Evolutionary conservation across 2,113 vertebrate genomes (phyloP), one percentile per base, ranked within the genome.

Genomic region (Malurus elegans): DNA sequence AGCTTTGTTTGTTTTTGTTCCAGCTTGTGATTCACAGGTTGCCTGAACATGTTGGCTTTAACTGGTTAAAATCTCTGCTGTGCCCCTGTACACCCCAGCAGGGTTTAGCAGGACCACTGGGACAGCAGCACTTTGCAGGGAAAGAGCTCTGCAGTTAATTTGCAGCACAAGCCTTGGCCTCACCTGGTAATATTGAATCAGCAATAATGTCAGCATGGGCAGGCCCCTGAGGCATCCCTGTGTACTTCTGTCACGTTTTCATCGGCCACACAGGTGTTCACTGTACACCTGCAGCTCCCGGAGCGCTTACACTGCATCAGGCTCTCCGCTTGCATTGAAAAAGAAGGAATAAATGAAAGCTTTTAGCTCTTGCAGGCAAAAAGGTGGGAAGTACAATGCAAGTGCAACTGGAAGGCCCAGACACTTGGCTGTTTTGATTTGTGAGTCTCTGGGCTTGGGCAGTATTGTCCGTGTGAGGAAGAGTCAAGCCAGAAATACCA

Each of bases 401-500:
- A 76, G 51, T 19, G 34, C 47, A 40, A 5, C n/a, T 40, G 48
- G 28, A 86, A 88, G 56, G 57, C 28, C 14, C 45, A 45, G 75
- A 47, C 83, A 32, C 31, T 17, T 50, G 51, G 19, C 66, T 86
- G 11, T 3, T 93, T 75, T 95, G 91, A 93, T 95, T 87, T 95
- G 87, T 93, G 93, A 36, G 54, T 94, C 79, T 93, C 82, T 86
- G 53, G 54, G 60, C 56, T 93, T 74, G 44, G 71, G 83, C 51
- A 56, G 38, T 64, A 20, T 79, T 82, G 79, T 82, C 81, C 87
- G 60, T 76, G 56, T 72, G 73, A 82, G 67, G 53, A 76, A 51
- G 54, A 92, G 81, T 70, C 60, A 64, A 86, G 90, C 56, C 74
- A 90, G 81, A 92, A 85, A 94, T 93, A 73, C 71, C 76, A 92